phyloP scores from a whole-genome alignment of 53 echinoderm and acorn worm species.

The Glandiceps talaboti region DNA sequence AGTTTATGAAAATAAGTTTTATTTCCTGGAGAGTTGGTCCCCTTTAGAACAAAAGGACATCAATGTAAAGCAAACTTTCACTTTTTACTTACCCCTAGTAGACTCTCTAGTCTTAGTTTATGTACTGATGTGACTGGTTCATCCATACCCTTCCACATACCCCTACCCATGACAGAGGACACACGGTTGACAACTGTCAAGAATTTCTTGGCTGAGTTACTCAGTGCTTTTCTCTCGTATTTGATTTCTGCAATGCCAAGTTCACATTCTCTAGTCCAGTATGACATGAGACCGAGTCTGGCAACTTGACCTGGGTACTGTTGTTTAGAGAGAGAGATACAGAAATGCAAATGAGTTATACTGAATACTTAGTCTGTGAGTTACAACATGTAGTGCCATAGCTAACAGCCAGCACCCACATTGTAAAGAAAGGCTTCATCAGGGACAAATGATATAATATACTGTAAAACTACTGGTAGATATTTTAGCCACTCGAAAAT shows the following conservation, averaged over 20 bases:
- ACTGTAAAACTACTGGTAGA: too few relatives aligned
- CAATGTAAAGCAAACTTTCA: too few relatives aligned
- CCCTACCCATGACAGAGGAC: constrained; percentile 52
- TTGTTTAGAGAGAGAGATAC: too few relatives aligned
- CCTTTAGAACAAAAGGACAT: too few relatives aligned
- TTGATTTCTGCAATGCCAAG: constrained; percentile 81
- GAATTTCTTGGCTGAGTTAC: constrained; percentile 85
- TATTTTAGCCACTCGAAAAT: too few relatives aligned
- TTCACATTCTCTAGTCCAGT: constrained; percentile 98
- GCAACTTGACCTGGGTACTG: constrained; percentile 95
- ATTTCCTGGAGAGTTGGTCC: too few relatives aligned
- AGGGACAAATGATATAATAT: too few relatives aligned
- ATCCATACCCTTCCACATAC: constrained; percentile 80
- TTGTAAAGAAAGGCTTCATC: too few relatives aligned
- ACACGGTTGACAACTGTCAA: constrained; percentile 48
- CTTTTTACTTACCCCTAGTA: constrained; percentile 60
- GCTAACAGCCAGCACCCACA: too few relatives aligned
- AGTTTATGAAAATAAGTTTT: not conserved
- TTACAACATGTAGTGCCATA: too few relatives aligned
- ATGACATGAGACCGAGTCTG: constrained; percentile 65
- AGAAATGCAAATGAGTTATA: too few relatives aligned
- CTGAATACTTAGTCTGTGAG: too few relatives aligned
- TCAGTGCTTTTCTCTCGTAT: constrained; percentile 78
- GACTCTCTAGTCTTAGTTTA: constrained; percentile 75
- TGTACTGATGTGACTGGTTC: constrained; percentile 76